A percentile compares a stretch with the other conserved stretches of the same genome.
phyloP scores from a whole-genome alignment of 2,113 vertebrate genomes.

The Turdus rufiventris region DNA sequence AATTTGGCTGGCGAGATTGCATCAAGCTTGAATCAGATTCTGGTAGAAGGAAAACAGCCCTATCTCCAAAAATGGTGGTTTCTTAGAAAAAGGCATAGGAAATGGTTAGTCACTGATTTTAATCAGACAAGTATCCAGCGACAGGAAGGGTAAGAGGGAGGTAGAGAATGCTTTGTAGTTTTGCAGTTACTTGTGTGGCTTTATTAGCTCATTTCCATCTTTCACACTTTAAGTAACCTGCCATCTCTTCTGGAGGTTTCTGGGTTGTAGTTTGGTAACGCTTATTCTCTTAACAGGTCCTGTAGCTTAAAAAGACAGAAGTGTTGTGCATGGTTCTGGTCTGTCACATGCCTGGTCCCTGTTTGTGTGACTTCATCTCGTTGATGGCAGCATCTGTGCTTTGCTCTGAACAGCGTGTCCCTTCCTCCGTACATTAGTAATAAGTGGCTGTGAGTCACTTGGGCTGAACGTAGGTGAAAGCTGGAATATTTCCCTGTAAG shows the following conservation, averaged over 20 bases:
- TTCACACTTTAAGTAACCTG: neutral
- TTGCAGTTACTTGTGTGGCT: neutral
- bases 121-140: neutral
- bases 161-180: neutral
- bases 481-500: neutral
- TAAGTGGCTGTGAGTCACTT: conserved; percentile 15
- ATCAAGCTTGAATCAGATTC: conserved; percentile 3
- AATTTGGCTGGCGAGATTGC: neutral
- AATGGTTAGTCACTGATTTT: conserved; percentile 24
- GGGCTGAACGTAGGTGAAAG: neutral
- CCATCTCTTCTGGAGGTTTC: neutral
- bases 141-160: neutral
- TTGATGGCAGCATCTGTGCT: neutral
- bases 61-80: neutral
- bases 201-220: neutral
- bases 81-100: conserved; percentile 32
- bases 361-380: neutral
- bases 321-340: accelerated
- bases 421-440: neutral
- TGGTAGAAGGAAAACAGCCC: neutral
- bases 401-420: neutral
- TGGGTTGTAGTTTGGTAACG: neutral
- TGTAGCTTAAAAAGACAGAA: neutral
- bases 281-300: neutral
- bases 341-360: neutral